These are phyloP conservation scores for Linnaemya vulpina DNA, from an alignment of 2,888 invertebrate species.

Conservation along the genomic window DNA sequence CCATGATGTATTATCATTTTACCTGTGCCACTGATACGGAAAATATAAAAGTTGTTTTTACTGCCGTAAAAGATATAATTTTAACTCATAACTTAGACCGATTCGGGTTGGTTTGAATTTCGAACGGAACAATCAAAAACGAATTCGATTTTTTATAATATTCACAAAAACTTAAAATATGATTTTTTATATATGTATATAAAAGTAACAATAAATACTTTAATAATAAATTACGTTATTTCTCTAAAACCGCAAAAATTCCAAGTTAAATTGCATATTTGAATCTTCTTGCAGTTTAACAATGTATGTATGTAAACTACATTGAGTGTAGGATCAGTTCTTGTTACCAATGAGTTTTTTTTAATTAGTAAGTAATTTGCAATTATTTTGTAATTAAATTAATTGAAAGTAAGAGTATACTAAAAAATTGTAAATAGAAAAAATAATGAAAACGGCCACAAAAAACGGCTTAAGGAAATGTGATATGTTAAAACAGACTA, in stretches of 20 bases:
- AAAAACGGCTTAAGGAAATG: too few relatives aligned
- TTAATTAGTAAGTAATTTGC: too few relatives aligned
- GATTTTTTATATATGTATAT: background rate
- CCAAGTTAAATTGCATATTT: background rate
- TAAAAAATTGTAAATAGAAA: too few relatives aligned
- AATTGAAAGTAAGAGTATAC: too few relatives aligned
- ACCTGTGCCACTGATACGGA: constrained; percentile 66
- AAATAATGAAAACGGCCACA: too few relatives aligned
- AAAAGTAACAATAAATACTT: background rate
- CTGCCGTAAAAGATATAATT: constrained; percentile 55
- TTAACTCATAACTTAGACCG: constrained; percentile 40
- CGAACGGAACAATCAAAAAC: background rate
- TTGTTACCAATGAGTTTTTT: too few relatives aligned
- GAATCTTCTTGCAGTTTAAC: background rate
- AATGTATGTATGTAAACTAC: too few relatives aligned
- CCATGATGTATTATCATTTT: constrained; percentile 50
- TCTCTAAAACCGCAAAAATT: constrained; percentile 42
- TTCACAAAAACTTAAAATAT: background rate
- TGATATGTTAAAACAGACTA: too few relatives aligned
- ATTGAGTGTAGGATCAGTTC: too few relatives aligned
- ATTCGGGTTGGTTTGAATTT: constrained; percentile 43
- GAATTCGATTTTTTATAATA: background rate
- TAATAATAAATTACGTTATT: constrained; percentile 2
- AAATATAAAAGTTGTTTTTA: constrained; percentile 62
- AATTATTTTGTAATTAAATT: too few relatives aligned